These are phyloP conservation scores for Ceyx cyanopectus DNA, from an alignment of 2,113 vertebrate species.

Conservation along the genomic window DNA sequence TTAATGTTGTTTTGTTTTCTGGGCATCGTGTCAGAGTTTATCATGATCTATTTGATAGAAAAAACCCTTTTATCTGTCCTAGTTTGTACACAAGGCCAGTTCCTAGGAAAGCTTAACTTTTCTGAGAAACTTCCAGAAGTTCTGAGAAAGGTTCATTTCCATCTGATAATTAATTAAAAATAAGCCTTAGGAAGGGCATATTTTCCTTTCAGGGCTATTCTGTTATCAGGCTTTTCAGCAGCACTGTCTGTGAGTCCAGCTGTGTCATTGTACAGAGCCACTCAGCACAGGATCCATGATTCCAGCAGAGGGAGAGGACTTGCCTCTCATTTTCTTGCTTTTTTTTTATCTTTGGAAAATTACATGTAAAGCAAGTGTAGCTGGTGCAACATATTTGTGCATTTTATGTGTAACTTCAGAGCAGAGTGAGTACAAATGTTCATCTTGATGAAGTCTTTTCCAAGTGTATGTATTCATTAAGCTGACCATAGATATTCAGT, in stretches of 20 bases:
- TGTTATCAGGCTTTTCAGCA: not conserved
- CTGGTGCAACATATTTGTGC: not conserved
- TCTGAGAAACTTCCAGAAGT: not conserved
- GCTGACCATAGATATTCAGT: not conserved
- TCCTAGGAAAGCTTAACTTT: not conserved
- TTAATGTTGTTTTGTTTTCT: not conserved
- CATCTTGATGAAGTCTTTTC: not conserved
- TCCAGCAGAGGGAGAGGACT: not conserved
- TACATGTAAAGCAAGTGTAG: not conserved
- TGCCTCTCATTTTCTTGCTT: not conserved
- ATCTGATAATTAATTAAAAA: conserved; percentile 11
- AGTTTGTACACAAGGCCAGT: not conserved
- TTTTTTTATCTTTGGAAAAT: conserved; percentile 1
- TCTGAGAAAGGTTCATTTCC: not conserved
- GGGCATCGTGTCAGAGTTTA: not conserved
- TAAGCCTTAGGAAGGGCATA: not conserved
- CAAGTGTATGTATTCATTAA: conserved; percentile 10
- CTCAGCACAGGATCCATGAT: not conserved
- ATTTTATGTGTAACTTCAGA: conserved; percentile 4
- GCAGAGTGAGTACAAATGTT: not conserved
- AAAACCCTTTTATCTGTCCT: not conserved
- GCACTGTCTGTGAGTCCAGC: not conserved
- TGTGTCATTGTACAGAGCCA: not conserved
- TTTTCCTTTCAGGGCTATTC: not conserved
- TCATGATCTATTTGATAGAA: not conserved